These are phyloP conservation scores for Calliscelio sp. DNA, from an alignment of 2,888 invertebrate species.

Conservation along the genomic window DNA sequence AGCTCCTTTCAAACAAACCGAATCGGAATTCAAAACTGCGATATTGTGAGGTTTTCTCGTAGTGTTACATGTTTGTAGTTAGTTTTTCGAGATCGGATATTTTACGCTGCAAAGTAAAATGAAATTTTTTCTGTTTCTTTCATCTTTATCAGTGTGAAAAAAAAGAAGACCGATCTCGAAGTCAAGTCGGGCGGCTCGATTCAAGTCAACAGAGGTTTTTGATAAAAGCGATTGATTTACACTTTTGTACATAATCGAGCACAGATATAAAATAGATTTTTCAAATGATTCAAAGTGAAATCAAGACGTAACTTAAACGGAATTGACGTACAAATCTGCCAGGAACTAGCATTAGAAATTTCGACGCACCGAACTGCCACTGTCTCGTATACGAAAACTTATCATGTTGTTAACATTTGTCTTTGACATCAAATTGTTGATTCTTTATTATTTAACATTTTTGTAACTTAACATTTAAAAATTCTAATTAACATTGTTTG, in stretches of 20 bases:
- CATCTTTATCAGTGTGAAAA: not conserved
- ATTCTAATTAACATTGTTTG: too few species aligned
- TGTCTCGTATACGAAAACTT: slow-evolving; percentile 42
- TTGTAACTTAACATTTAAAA: too few species aligned
- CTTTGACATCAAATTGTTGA: slow-evolving; percentile 29
- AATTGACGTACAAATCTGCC: slow-evolving; percentile 75
- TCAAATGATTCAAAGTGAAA: not conserved
- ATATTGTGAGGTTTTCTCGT: slow-evolving; percentile 52
- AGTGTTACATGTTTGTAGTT: slow-evolving; percentile 47
- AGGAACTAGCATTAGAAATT: slow-evolving; percentile 68
- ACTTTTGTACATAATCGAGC: slow-evolving; percentile 56
- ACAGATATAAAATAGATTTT: slow-evolving; percentile 48
- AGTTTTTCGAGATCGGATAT: slow-evolving; percentile 44
- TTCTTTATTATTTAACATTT: too few species aligned
- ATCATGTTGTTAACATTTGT: slow-evolving; percentile 21
- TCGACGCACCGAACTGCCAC: slow-evolving; percentile 46
- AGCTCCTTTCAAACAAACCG: slow-evolving; percentile 38
- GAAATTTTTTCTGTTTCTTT: not conserved
- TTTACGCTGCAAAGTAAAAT: not conserved
- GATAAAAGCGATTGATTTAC: slow-evolving; percentile 47
- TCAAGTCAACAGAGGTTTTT: slow-evolving; percentile 48
- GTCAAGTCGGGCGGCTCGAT: slow-evolving; percentile 79
- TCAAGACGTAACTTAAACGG: slow-evolving; percentile 47
- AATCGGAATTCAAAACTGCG: slow-evolving; percentile 32
- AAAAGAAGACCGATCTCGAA: slow-evolving; percentile 73